phyloP scores from a whole-genome alignment of 2,888 invertebrate species.

The Monopis laevigella region DNA sequence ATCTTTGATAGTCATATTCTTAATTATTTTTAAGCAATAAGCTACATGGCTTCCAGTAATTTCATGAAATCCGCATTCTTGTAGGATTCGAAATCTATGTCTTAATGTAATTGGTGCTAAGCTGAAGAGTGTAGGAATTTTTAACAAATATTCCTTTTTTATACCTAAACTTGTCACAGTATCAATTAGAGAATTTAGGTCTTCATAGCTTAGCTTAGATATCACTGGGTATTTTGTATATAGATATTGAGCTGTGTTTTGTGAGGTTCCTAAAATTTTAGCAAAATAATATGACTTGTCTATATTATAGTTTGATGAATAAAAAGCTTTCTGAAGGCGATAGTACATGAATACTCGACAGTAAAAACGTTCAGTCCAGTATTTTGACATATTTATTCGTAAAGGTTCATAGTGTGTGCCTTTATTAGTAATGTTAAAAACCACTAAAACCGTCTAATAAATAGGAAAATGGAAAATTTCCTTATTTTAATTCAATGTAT shows the following conservation, averaged over 20 bases:
- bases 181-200: conserved; percentile 29
- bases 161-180: conserved; percentile 40
- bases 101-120: conserved; percentile 44
- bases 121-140: conserved; percentile 41
- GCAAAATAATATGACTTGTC: conserved; percentile 24
- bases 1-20: conserved; percentile 36
- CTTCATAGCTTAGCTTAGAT: conserved; percentile 31
- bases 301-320: neutral
- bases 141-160: conserved; percentile 28
- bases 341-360: too few relatives aligned
- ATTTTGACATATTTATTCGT: too few relatives aligned
- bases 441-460: too few relatives aligned
- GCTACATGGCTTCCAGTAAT: conserved; percentile 29
- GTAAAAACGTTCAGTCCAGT: too few relatives aligned
- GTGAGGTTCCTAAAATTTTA: conserved; percentile 35
- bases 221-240: conserved; percentile 42
- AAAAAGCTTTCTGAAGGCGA: neutral
- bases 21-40: conserved; percentile 38
- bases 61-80: conserved; percentile 46
- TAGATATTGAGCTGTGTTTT: conserved; percentile 37
- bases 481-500: too few relatives aligned
- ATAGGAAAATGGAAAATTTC: too few relatives aligned
- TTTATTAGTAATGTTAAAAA: too few relatives aligned
- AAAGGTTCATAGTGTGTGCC: too few relatives aligned
- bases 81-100: conserved; percentile 41